phyloP scores from a whole-genome alignment of 2,888 invertebrate genomes.

The Magallana nippona region DNA sequence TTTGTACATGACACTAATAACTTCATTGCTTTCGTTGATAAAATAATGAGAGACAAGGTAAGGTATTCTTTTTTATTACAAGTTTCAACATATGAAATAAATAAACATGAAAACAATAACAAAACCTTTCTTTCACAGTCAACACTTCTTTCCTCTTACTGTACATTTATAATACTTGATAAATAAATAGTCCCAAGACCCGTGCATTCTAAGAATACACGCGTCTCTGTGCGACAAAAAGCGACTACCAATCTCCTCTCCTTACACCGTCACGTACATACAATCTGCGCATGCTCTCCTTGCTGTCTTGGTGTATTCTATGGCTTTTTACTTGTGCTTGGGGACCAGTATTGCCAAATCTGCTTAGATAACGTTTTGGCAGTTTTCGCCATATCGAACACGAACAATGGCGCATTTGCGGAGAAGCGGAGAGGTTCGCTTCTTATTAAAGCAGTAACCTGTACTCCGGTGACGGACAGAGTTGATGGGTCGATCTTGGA shows the following conservation, averaged over 20 bases:
- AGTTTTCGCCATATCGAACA: slow-evolving; percentile 35
- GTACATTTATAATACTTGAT: background rate
- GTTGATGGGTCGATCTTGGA: background rate
- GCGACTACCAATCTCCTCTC: background rate
- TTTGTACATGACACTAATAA: too few relatives aligned
- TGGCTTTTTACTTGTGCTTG: background rate
- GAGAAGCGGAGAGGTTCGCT: slow-evolving; percentile 38
- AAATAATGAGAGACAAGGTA: too few relatives aligned
- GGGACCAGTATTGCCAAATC: slow-evolving; percentile 43
- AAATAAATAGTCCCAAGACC: background rate
- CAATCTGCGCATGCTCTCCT: background rate
- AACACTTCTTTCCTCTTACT: background rate
- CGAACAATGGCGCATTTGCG: slow-evolving; percentile 24
- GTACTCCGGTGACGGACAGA: slow-evolving; percentile 21
- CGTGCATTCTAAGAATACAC: background rate
- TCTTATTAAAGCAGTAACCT: slow-evolving; percentile 21
- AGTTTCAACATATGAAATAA: slow-evolving; percentile 11
- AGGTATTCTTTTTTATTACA: background rate
- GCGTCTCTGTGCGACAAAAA: background rate
- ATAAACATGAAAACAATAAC: slow-evolving; percentile 3
- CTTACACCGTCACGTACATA: background rate
- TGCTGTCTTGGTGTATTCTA: background rate
- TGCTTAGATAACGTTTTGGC: slow-evolving; percentile 35
- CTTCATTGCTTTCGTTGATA: too few relatives aligned
- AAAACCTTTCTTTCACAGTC: background rate